phyloP scores from a whole-genome alignment of 2,888 invertebrate genomes.

The Aphidius colemani region DNA sequence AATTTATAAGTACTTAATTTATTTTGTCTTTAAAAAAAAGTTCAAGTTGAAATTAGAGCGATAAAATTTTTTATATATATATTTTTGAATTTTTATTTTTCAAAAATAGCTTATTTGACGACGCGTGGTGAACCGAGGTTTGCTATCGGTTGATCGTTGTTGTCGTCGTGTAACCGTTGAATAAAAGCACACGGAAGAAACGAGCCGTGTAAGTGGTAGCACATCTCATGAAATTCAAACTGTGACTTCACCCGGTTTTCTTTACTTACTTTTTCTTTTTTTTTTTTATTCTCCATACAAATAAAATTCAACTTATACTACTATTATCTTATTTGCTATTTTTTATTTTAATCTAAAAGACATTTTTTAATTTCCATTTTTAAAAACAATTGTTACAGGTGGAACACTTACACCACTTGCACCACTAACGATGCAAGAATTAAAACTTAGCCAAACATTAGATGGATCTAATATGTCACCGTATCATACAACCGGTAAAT shows the following conservation, averaged over 20 bases:
- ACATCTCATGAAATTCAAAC: slow-evolving; percentile 56
- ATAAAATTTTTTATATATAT: too few species aligned
- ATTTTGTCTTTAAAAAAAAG: too few species aligned
- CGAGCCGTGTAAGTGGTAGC: slow-evolving; percentile 52
- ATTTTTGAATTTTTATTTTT: background rate
- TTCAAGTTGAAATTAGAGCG: too few species aligned
- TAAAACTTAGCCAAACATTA: slow-evolving; percentile 71
- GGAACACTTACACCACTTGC: slow-evolving; percentile 73
- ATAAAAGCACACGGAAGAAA: slow-evolving; percentile 35
- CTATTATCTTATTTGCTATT: background rate
- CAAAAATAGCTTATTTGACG: slow-evolving; percentile 21
- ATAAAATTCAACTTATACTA: background rate
- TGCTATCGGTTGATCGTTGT: slow-evolving; percentile 18
- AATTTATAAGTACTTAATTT: too few species aligned
- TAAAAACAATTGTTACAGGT: slow-evolving; percentile 60
- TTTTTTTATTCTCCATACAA: background rate
- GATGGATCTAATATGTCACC: slow-evolving; percentile 70
- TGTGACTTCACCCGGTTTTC: slow-evolving; percentile 32
- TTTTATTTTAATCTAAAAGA: background rate
- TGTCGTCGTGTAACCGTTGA: slow-evolving; percentile 21
- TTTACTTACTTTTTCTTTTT: slow-evolving; percentile 39
- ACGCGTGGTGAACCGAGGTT: slow-evolving; percentile 28
- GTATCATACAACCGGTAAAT: slow-evolving; percentile 71
- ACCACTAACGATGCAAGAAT: slow-evolving; percentile 77
- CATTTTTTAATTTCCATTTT: background rate